These are phyloP conservation scores for Actenoides lindsayi DNA, from an alignment of 2,113 vertebrate species.

Conservation along the genomic window DNA sequence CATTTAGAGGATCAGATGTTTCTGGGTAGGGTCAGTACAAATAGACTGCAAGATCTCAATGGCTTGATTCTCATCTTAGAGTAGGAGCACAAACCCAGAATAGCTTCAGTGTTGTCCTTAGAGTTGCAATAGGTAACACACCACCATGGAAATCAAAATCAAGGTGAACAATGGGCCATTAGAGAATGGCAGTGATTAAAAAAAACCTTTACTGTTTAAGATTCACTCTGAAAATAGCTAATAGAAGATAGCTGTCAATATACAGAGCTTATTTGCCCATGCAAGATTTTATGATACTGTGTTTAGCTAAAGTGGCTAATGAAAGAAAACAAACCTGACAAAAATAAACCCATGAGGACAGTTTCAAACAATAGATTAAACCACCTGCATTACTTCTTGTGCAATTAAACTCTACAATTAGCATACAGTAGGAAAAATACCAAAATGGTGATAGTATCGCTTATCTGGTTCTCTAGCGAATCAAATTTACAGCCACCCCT, in stretches of 20 bases:
- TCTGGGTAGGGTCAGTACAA: background rate
- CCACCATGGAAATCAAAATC: background rate
- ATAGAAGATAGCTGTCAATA: background rate
- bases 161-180: background rate
- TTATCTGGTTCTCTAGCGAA: conserved; percentile 63
- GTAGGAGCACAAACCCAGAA: background rate
- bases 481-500: conserved; percentile 35
- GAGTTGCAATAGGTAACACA: background rate
- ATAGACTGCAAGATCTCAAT: background rate
- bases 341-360: conserved; percentile 52
- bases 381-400: conserved; percentile 28
- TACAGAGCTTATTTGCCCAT: background rate
- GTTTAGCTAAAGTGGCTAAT: background rate
- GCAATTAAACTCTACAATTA: conserved; percentile 66
- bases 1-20: background rate
- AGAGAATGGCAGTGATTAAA: background rate
- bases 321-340: conserved; percentile 28
- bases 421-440: conserved; percentile 54
- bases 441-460: conserved; percentile 53
- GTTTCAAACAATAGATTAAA: conserved; percentile 58
- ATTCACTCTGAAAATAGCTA: background rate
- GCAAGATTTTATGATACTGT: background rate
- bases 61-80: background rate
- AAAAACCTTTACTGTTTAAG: background rate
- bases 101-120: background rate